A percentile compares a stretch with the other conserved stretches of the same genome.
Conservation (phyloP, 1,140 invertebrate genomes). For the Meteorus sp. region DNA sequence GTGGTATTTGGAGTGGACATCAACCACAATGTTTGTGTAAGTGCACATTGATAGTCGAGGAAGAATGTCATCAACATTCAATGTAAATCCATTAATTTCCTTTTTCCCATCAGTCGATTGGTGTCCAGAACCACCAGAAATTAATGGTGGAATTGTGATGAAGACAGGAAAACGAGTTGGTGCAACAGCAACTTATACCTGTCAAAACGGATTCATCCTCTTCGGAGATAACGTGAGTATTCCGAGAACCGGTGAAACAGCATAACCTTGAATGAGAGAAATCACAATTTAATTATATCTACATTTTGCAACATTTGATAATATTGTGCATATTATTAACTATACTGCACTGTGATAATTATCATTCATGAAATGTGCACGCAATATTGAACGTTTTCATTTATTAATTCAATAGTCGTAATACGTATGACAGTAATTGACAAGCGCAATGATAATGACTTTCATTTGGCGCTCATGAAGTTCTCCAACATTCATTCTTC, state of each 20-base stretch:
- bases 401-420: too few relatives aligned
- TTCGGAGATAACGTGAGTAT: slow-evolving; percentile 74
- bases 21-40: slow-evolving; percentile 77
- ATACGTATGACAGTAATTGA: too few relatives aligned
- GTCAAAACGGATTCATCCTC: slow-evolving; percentile 81
- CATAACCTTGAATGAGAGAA: too few relatives aligned
- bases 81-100: background rate
- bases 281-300: too few relatives aligned
- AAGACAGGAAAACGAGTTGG: slow-evolving; percentile 73
- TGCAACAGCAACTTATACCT: slow-evolving; percentile 77
- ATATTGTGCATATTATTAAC: too few relatives aligned
- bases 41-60: slow-evolving; percentile 33
- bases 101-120: slow-evolving; percentile 66
- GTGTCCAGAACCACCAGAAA: slow-evolving; percentile 78
- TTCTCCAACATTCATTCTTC: too few relatives aligned
- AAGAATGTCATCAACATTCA: background rate
- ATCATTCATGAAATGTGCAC: too few relatives aligned
- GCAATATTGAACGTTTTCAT: too few relatives aligned
- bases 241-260: background rate
- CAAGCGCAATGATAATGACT: too few relatives aligned
- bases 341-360: too few relatives aligned
- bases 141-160: slow-evolving; percentile 72
- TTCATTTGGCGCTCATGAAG: too few relatives aligned
- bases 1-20: slow-evolving; percentile 79
- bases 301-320: too few relatives aligned